Evolutionary conservation across 2,888 invertebrate genomes (phyloP).

Genomic region (Julus scanicus): DNA sequence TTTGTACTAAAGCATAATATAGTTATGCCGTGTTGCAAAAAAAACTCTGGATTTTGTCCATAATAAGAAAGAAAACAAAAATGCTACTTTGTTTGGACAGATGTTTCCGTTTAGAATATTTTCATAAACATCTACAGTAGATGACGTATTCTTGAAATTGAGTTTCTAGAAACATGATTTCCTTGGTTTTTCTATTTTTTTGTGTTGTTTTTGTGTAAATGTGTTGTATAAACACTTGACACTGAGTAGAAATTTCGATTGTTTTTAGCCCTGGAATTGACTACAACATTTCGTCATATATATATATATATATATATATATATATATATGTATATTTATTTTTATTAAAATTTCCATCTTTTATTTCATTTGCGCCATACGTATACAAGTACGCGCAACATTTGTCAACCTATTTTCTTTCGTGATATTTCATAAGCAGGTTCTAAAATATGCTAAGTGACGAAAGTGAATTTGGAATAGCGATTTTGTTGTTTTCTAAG

Average conservation of each 20-base stretch:
- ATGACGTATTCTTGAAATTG: background rate
- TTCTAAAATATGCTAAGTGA: slow-evolving; percentile 54
- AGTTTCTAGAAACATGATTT: background rate
- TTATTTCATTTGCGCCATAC: slow-evolving; percentile 29
- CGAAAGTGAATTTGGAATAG: background rate
- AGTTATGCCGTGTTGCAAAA: too few relatives aligned
- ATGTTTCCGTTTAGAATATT: background rate
- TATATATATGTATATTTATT: background rate
- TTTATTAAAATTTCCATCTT: slow-evolving; percentile 16
- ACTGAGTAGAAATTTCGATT: background rate
- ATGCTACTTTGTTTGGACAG: background rate
- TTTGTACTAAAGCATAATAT: background rate
- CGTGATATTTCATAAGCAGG: slow-evolving; percentile 54
- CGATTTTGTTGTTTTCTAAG: slow-evolving; percentile 8
- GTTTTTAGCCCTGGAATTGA: slow-evolving; percentile 1
- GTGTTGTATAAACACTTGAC: background rate
- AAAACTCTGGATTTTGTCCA: background rate
- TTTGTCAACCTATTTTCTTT: slow-evolving; percentile 26
- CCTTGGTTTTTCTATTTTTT: background rate
- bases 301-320: too few relatives aligned
- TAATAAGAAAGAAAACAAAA: background rate
- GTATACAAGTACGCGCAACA: background rate
- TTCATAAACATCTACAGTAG: background rate
- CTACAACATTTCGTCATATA: background rate
- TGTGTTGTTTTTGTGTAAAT: background rate